Percentiles rank a stretch among this genome's conserved stretches.
These are phyloP conservation scores for Sphaeramia orbicularis DNA, from an alignment of 2,797 vertebrate genomes.

Conservation along the genomic window DNA sequence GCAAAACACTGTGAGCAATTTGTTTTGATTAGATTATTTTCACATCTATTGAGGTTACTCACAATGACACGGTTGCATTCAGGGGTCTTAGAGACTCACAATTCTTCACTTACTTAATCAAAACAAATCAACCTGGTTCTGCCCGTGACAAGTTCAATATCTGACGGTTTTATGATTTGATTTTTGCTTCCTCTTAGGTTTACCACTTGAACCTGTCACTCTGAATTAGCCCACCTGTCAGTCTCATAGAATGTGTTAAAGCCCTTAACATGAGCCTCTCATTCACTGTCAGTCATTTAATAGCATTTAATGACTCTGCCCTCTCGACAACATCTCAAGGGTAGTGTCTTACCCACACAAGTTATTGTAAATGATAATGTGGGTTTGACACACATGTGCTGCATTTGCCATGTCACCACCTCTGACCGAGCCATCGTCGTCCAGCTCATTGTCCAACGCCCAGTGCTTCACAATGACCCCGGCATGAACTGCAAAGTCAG, in stretches of 20 bases:
- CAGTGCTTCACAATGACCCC: constrained; percentile 26
- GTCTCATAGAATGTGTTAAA: constrained; percentile 19
- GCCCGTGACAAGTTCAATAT: constrained; percentile 10
- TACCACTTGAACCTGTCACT: constrained; percentile 18
- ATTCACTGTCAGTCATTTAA: constrained; percentile 23
- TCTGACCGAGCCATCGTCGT: constrained; percentile 4
- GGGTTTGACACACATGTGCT: not conserved
- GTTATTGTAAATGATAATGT: not conserved
- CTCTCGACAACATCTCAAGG: constrained; percentile 27
- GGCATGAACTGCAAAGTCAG: constrained; percentile 63
- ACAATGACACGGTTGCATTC: constrained; percentile 17
- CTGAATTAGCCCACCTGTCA: constrained; percentile 41
- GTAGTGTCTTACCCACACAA: not conserved
- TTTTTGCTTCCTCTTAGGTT: constrained; percentile 38
- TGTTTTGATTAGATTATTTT: constrained; percentile 67
- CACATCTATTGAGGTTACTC: constrained; percentile 27
- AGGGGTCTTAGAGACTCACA: not conserved
- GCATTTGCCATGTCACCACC: constrained; percentile 8
- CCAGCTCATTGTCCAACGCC: constrained; percentile 14
- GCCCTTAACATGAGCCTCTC: constrained; percentile 22
- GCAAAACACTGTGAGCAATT: constrained; percentile 58
- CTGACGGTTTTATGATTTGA: constrained; percentile 1
- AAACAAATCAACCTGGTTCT: constrained; percentile 2
- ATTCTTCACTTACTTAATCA: constrained; percentile 5
- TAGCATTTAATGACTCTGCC: not conserved